A percentile compares a stretch with the other conserved stretches of the same genome.
Evolutionary conservation across 1,140 invertebrate species (phyloP).

Genomic region (Bombus turneri): DNA sequence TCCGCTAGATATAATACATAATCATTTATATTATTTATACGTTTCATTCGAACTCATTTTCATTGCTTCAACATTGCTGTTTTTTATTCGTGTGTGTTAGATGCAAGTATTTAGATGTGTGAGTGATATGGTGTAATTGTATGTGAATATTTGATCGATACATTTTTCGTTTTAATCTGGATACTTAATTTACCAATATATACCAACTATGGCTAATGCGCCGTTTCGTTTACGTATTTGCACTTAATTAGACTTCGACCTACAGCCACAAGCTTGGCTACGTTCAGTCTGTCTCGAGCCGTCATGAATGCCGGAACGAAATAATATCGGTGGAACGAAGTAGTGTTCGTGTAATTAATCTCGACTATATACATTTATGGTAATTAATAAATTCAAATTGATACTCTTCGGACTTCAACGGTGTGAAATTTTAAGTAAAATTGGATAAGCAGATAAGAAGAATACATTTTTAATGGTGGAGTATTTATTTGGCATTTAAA

Average conservation of each 20-base stretch:
- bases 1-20: not conserved
- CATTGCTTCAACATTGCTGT: not conserved
- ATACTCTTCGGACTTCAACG: too few species aligned
- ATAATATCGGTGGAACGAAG: not conserved
- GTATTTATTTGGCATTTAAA: too few species aligned
- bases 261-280: not conserved
- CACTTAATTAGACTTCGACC: slow-evolving; percentile 31
- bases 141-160: not conserved
- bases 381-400: too few species aligned
- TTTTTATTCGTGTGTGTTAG: not conserved
- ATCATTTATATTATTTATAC: slow-evolving; percentile 1
- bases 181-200: not conserved
- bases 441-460: too few species aligned
- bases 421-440: too few species aligned
- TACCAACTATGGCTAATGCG: not conserved
- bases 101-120: too few species aligned
- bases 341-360: not conserved
- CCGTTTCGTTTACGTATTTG: slow-evolving; percentile 14
- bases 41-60: not conserved
- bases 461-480: too few species aligned
- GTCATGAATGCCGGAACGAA: not conserved
- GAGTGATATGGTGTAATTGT: not conserved
- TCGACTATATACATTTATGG: not conserved
- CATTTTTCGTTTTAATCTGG: not conserved
- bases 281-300: not conserved